These are phyloP conservation scores for Pararge aegeria DNA, from an alignment of 1,140 invertebrate species.

Conservation along the genomic window DNA sequence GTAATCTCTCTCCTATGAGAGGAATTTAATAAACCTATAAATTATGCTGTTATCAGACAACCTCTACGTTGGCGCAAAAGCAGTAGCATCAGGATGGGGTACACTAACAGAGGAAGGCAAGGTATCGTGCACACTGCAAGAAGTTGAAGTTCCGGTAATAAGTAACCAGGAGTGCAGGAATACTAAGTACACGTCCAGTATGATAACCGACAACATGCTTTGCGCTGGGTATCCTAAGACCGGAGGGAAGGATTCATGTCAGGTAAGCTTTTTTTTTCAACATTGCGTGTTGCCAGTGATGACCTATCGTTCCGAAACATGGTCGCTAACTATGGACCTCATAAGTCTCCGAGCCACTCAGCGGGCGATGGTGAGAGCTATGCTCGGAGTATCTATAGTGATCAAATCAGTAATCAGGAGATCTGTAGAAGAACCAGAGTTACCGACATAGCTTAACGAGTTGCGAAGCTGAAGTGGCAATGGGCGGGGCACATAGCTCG, in stretches of 20 bases:
- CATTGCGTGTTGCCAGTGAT: too few species aligned
- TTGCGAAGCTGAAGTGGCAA: too few species aligned
- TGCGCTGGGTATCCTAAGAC: conserved; percentile 89
- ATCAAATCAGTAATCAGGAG: too few species aligned
- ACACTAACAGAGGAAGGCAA: conserved; percentile 90
- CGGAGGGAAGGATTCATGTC: conserved; percentile 91
- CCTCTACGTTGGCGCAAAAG: conserved; percentile 84
- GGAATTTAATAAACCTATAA: not conserved
- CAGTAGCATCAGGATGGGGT: conserved; percentile 91
- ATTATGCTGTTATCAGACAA: conserved; percentile 74
- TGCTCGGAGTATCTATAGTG: too few species aligned
- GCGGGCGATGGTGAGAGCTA: too few species aligned
- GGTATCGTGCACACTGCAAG: conserved; percentile 88
- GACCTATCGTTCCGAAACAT: too few species aligned
- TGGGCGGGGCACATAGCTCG: too few species aligned
- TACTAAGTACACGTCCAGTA: conserved; percentile 87
- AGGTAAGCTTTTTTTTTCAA: conserved; percentile 76
- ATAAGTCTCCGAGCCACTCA: too few species aligned
- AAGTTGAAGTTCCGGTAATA: conserved; percentile 91
- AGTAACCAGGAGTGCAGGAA: conserved; percentile 88
- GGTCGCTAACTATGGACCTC: too few species aligned
- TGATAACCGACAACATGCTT: conserved; percentile 93
- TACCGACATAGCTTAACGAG: too few species aligned
- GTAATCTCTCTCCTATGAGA: not conserved
- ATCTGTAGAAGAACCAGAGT: too few species aligned